Evolutionary conservation across 2,888 invertebrate genomes (phyloP), one percentile per base, ranked within the genome.

Genomic region (Leucozona laternaria): DNA sequence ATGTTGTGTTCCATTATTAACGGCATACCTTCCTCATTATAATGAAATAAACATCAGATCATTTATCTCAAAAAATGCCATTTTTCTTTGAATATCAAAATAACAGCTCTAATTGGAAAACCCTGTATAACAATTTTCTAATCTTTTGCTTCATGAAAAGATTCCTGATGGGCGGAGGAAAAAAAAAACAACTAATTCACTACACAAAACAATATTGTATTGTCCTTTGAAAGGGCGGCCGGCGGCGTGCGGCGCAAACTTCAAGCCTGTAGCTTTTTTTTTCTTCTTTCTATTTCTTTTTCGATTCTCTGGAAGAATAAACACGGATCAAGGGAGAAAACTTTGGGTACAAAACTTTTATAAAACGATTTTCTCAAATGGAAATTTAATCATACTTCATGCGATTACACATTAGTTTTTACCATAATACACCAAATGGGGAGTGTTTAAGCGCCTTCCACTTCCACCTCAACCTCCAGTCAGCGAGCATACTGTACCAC

Each of bases 361-460:
- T 73, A 83, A 83, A 83, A 73, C 83, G 78, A 83, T 83, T 83
- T 83, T 60, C 83, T 83, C 68, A 68, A 75, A 83, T 83, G 78
- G 78, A 83, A 83, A 83, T 83, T 78, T 79, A 83, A 83, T 83
- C 83, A 79, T 79, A 83, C 73, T 83, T 79, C 57, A 83, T 83
- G 78, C 83, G 78, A 79, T 79, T 79, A 79, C 83, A 83, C 68
- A 78, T 53, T 25, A 53, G 53, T 50, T 50, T 20, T 48, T 1
- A 2, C 10, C 17, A 45, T 45, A 45, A 50, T 22, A 50, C 22
- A 50, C 11, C 2, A 4, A 50, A 13, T 13, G 20, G 22, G 25
- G 25, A 15, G 53, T 53, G 25, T 25, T 15, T 15, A 53, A 25
- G 22, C 7, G 6, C 53, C 25, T 53, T 53, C 53, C 17, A 17